Evolutionary conservation across 1,140 invertebrate species (phyloP).

Genomic region (Drosophila varians): DNA sequence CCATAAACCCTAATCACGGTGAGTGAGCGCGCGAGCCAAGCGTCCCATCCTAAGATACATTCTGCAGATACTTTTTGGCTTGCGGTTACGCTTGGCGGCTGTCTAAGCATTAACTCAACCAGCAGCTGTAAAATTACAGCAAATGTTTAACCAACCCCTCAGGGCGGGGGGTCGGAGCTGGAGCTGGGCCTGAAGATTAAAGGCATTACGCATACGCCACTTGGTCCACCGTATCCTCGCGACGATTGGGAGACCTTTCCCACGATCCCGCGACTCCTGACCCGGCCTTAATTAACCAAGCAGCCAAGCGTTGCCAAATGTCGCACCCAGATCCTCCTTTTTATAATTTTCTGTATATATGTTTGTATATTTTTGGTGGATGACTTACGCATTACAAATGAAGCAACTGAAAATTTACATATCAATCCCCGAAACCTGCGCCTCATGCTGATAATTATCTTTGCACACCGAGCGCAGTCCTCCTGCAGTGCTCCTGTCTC

Average conservation of each 20-base stretch:
- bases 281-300: slow-evolving; percentile 63
- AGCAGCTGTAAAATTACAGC: slow-evolving; percentile 75
- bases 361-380: slow-evolving; percentile 30
- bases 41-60: slow-evolving; percentile 36
- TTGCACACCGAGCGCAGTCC: slow-evolving; percentile 12
- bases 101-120: slow-evolving; percentile 55
- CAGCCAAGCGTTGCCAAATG: slow-evolving; percentile 62
- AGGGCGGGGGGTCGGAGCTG: neutral
- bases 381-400: slow-evolving; percentile 73
- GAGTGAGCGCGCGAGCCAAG: slow-evolving; percentile 37
- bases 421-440: slow-evolving; percentile 67
- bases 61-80: slow-evolving; percentile 41
- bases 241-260: slow-evolving; percentile 37
- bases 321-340: slow-evolving; percentile 44
- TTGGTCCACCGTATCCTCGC: slow-evolving; percentile 9
- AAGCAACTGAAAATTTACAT: slow-evolving; percentile 65
- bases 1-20: slow-evolving; percentile 72
- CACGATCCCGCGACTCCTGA: slow-evolving; percentile 52
- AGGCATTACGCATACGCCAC: slow-evolving; percentile 45
- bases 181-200: neutral
- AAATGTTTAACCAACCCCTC: slow-evolving; percentile 29
- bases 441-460: slow-evolving; percentile 76
- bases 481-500: slow-evolving; percentile 5
- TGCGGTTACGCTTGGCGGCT: slow-evolving; percentile 61
- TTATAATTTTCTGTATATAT: slow-evolving; percentile 9